These are phyloP conservation scores for Argynnis bischoffii DNA, from an alignment of 2,888 invertebrate species.

Conservation along the genomic window DNA sequence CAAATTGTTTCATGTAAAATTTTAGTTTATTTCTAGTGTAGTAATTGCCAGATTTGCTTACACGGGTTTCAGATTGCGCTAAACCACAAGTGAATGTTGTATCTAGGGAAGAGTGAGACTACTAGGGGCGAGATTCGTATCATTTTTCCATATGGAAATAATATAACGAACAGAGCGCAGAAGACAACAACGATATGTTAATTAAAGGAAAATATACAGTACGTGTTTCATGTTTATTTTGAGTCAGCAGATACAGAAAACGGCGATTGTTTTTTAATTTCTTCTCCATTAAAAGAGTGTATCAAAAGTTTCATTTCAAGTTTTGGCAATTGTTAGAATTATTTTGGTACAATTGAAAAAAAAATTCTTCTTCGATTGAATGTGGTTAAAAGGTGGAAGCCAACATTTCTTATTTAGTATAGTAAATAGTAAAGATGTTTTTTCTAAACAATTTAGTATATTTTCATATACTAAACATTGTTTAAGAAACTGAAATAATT, in stretches of 20 bases:
- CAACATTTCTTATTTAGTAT: no score
- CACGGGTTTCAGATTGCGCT: conserved; percentile 12
- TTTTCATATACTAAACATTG: no score
- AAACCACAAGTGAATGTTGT: conserved; percentile 8
- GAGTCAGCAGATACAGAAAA: conserved; percentile 59
- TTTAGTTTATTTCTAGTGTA: conserved; percentile 1
- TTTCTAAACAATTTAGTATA: no score
- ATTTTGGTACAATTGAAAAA: no score
- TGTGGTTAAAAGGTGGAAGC: no score
- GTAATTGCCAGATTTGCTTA: conserved; percentile 26
- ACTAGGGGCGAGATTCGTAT: conserved; percentile 65
- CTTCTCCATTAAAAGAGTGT: conserved; percentile 32
- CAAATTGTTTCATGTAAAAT: conserved; percentile 25
- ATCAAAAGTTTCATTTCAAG: not conserved
- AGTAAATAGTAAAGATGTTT: no score
- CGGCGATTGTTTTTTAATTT: conserved; percentile 51
- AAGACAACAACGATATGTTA: conserved; percentile 81
- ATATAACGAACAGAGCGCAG: conserved; percentile 69
- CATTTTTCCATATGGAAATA: conserved; percentile 82
- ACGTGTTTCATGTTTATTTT: conserved; percentile 71
- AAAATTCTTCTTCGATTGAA: no score
- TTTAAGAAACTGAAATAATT: conserved; percentile 5
- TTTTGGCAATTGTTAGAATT: not conserved
- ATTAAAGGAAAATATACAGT: conserved; percentile 79
- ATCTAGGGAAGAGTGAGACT: conserved; percentile 42